Conservation (phyloP, 2,888 invertebrate species). For the Capitulum mitella region DNA sequence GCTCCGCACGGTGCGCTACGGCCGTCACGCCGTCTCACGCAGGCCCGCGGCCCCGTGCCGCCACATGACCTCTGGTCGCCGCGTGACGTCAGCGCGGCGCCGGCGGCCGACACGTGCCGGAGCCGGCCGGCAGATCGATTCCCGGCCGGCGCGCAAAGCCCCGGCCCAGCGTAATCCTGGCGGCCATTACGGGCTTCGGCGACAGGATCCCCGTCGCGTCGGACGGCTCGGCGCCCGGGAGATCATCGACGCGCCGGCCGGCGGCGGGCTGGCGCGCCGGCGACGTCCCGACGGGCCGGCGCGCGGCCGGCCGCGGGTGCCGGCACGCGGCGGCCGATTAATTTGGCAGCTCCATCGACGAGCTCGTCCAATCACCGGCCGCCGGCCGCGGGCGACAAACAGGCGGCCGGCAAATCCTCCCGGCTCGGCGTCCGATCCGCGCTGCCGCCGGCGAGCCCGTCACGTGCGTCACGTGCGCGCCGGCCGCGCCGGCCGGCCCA, state of each 20-base stretch:
- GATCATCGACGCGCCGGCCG: neutral
- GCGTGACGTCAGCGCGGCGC: neutral
- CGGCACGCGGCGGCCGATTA: neutral
- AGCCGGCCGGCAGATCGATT: neutral
- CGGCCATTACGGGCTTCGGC: too few relatives aligned
- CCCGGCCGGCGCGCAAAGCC: neutral
- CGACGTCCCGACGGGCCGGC: neutral
- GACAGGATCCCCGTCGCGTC: neutral
- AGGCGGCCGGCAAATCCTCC: too few relatives aligned
- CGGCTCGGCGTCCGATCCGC: too few relatives aligned
- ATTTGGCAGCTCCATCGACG: neutral
- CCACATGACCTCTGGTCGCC: too few relatives aligned
- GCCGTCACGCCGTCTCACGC: too few relatives aligned
- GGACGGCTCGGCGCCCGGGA: neutral
- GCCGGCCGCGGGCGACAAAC: too few relatives aligned
- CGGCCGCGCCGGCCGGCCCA: neutral
- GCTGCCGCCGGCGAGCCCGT: too few relatives aligned
- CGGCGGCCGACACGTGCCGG: neutral
- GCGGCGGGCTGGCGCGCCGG: neutral
- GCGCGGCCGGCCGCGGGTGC: neutral
- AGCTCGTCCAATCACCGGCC: neutral
- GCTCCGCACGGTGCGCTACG: too few relatives aligned
- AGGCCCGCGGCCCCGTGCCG: too few relatives aligned
- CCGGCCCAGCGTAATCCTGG: too few relatives aligned
- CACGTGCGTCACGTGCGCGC: too few relatives aligned